Conservation (phyloP, 2,113 vertebrate genomes). For the Actinemys pallida region DNA sequence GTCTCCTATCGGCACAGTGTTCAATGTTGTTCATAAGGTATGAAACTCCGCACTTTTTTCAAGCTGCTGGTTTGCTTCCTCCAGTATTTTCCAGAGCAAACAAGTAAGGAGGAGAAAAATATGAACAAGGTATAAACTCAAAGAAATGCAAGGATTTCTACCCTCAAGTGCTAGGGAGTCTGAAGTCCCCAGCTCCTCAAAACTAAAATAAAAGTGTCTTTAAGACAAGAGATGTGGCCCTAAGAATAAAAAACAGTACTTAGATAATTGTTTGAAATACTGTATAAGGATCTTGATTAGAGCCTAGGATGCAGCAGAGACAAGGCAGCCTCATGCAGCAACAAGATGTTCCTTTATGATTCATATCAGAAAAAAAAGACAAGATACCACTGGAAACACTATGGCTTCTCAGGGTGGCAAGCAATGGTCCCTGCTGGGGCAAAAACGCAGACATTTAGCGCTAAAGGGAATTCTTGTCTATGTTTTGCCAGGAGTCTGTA, state of each 20-base stretch:
- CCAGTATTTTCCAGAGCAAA: background rate
- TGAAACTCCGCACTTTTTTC: background rate
- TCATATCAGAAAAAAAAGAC: background rate
- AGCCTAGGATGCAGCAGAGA: background rate
- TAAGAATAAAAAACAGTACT: background rate
- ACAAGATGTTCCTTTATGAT: background rate
- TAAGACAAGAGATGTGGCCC: slow-evolving; percentile 15
- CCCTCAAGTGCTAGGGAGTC: rapidly evolving
- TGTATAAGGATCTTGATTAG: slow-evolving; percentile 33
- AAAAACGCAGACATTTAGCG: background rate
- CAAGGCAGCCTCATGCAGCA: background rate
- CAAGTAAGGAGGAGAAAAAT: background rate
- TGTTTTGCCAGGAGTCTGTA: background rate
- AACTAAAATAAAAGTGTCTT: background rate
- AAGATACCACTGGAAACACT: background rate
- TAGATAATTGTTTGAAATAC: background rate
- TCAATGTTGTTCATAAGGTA: background rate
- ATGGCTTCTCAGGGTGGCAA: background rate
- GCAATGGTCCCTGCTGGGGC: background rate
- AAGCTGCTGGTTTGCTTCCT: background rate
- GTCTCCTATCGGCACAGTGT: background rate
- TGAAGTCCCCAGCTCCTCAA: background rate
- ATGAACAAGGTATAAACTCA: background rate
- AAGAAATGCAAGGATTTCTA: background rate
- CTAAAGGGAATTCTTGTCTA: background rate